phyloP scores from a whole-genome alignment of 2,888 invertebrate species.

The Agrenia bidenticulata region DNA sequence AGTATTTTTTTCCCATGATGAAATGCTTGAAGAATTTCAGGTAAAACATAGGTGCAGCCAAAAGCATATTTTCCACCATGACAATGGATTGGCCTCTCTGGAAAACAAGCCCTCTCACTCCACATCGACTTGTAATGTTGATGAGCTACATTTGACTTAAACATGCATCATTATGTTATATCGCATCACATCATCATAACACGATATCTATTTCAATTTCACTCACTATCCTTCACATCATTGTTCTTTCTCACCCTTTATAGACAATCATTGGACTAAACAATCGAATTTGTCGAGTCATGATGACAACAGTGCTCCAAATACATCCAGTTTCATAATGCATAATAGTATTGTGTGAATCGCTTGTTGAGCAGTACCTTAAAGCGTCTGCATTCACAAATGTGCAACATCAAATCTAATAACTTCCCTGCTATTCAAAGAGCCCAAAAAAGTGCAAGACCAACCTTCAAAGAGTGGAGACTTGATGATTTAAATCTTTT shows the following conservation, averaged over 20 bases:
- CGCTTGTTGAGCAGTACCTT: too few species aligned
- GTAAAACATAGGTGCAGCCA: slow-evolving; percentile 12
- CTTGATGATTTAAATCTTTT: too few species aligned
- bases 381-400: too few species aligned
- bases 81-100: neutral
- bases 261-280: neutral
- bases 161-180: neutral
- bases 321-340: neutral
- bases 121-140: slow-evolving; percentile 4
- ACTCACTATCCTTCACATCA: slow-evolving; percentile 2
- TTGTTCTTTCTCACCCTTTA: slow-evolving; percentile 18
- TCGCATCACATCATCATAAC: neutral
- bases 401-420: too few species aligned
- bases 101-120: slow-evolving; percentile 14
- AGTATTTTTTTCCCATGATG: neutral
- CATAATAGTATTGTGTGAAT: too few species aligned
- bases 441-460: too few species aligned
- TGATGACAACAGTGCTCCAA: slow-evolving; percentile 9
- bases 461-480: too few species aligned
- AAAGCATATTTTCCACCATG: neutral
- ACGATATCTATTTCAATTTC: slow-evolving; percentile 16
- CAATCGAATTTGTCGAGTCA: slow-evolving; percentile 20
- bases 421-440: too few species aligned
- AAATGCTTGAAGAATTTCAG: neutral
- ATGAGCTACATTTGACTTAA: slow-evolving; percentile 7